Conservation (phyloP, 2,797 vertebrate species). For the Melanotaenia maccullochi region DNA sequence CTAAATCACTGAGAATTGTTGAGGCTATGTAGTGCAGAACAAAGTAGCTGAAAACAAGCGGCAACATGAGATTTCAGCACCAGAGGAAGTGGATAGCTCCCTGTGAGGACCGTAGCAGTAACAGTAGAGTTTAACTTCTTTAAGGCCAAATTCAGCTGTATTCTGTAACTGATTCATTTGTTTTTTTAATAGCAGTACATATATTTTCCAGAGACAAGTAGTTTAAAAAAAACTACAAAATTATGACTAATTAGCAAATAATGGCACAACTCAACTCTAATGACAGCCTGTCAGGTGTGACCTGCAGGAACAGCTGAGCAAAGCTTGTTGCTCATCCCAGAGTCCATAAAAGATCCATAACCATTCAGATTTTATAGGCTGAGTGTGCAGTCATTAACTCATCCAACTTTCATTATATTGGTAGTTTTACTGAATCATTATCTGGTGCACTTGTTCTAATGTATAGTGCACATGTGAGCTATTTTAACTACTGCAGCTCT, state of each 20-base stretch:
- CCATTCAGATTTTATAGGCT: no score
- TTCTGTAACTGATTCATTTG: background rate
- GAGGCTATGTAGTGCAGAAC: background rate
- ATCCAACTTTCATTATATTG: no score
- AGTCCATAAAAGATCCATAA: no score
- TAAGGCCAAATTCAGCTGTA: background rate
- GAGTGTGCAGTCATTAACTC: no score
- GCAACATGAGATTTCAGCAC: conserved; percentile 38
- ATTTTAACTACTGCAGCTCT: background rate
- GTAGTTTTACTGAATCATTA: background rate
- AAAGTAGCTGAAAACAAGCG: conserved; percentile 21
- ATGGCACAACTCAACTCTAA: no score
- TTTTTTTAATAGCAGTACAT: background rate
- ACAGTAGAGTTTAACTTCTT: background rate
- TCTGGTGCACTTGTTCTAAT: background rate
- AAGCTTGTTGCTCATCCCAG: no score
- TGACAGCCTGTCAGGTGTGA: no score
- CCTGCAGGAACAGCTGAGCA: no score
- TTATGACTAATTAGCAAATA: no score
- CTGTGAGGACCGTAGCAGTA: background rate
- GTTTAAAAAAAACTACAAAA: no score
- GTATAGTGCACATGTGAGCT: background rate
- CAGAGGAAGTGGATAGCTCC: conserved; percentile 18
- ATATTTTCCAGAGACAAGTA: no score
- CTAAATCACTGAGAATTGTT: conserved; percentile 24